phyloP scores from a whole-genome alignment of 2,113 vertebrate genomes.

The Pao palembangensis region DNA sequence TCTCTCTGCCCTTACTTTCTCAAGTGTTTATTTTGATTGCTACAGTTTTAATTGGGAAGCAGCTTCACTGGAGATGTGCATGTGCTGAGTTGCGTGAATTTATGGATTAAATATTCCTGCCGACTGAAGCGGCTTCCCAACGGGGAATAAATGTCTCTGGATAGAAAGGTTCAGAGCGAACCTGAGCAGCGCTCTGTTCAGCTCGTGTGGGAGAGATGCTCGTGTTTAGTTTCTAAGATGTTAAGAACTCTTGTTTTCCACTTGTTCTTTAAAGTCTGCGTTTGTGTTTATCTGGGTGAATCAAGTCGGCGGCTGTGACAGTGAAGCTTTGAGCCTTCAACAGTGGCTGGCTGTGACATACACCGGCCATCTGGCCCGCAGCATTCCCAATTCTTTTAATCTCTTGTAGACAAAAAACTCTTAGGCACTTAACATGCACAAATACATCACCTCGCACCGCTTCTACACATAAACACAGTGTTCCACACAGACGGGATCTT shows the following conservation, averaged over 20 bases:
- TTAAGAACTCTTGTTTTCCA: neutral
- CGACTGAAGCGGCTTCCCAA: neutral
- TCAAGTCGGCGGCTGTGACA: constrained; percentile 35
- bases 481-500: constrained; percentile 48
- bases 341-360: constrained; percentile 41
- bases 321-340: constrained; percentile 46
- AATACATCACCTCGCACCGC: constrained; percentile 43
- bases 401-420: constrained; percentile 51
- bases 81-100: neutral
- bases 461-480: constrained; percentile 58
- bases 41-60: neutral
- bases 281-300: constrained; percentile 37
- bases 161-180: neutral
- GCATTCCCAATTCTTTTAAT: constrained; percentile 55
- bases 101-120: too few relatives aligned
- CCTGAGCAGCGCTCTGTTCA: neutral
- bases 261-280: constrained; percentile 24
- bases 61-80: neutral
- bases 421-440: constrained; percentile 42
- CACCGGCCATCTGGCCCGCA: constrained; percentile 60
- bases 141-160: constrained; percentile 5
- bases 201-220: constrained; percentile 1
- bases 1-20: neutral
- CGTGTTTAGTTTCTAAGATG: constrained; percentile 26
- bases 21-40: neutral